phyloP scores from a whole-genome alignment of 2,113 vertebrate species.

The Tetrao urogallus region DNA sequence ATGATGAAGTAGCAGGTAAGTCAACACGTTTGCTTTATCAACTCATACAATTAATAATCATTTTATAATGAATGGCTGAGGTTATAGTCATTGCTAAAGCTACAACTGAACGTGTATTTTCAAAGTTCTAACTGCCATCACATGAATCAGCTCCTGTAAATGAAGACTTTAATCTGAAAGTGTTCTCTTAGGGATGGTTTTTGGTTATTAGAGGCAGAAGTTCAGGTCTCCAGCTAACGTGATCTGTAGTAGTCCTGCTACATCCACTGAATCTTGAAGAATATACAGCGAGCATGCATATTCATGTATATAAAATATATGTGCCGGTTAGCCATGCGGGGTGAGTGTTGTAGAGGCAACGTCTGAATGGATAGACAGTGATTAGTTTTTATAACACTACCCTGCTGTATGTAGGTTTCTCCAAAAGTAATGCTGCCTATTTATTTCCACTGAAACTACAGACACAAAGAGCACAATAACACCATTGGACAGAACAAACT shows the following conservation, averaged over 20 bases:
- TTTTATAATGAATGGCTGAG: neutral
- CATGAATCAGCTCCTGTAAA: neutral
- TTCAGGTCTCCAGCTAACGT: neutral
- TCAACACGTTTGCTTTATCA: neutral
- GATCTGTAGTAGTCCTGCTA: neutral
- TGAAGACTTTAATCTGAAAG: neutral
- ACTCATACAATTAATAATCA: neutral
- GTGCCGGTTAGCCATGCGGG: neutral
- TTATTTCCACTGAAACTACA: no score
- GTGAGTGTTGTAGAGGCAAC: neutral
- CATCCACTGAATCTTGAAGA: neutral
- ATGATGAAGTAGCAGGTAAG: slow-evolving; percentile 95
- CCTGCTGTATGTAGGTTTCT: neutral
- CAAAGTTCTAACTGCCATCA: neutral
- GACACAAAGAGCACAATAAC: no score
- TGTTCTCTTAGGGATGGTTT: neutral
- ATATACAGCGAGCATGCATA: neutral
- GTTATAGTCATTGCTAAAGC: neutral
- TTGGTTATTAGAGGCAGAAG: neutral
- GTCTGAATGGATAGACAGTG: neutral
- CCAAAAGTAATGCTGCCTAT: no score
- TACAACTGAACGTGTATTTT: neutral
- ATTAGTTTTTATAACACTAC: neutral
- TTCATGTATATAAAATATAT: neutral
- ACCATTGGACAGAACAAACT: no score